Conservation (phyloP, 2,113 vertebrate species). For the Melanerpes aurifrons region DNA sequence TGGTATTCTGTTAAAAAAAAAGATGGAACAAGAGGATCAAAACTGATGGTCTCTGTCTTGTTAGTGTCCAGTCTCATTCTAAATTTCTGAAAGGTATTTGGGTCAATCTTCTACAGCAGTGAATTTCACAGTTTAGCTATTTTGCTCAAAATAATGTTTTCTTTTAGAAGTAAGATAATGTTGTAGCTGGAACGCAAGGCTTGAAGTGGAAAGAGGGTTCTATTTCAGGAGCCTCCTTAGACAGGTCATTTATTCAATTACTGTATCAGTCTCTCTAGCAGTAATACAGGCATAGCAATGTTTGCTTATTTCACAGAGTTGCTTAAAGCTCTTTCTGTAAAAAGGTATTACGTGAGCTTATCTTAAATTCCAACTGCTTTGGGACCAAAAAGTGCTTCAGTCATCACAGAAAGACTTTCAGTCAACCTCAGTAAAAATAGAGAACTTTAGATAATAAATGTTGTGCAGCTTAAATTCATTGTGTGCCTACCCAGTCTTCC, state of each 20-base stretch:
- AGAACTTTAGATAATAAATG: not conserved
- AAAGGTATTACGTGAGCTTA: not conserved
- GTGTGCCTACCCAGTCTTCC: not conserved
- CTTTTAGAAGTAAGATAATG: not conserved
- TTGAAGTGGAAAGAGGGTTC: not conserved
- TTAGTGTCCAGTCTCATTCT: not conserved
- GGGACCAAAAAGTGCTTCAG: not conserved
- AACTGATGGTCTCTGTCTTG: not conserved
- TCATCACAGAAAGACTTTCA: not conserved
- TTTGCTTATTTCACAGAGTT: not conserved
- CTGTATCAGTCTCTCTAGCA: not conserved
- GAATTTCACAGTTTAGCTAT: not conserved
- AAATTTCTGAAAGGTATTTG: not conserved
- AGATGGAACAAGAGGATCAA: not conserved
- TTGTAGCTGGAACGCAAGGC: not conserved
- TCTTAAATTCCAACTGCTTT: not conserved
- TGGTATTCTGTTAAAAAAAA: not conserved
- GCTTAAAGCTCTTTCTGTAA: not conserved
- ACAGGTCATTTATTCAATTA: constrained; percentile 24
- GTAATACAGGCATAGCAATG: not conserved
- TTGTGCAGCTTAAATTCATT: not conserved
- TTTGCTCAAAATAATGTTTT: not conserved
- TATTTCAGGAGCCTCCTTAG: not conserved
- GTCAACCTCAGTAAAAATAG: not conserved
- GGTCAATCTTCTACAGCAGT: not conserved